Conservation (phyloP, 2,888 invertebrate genomes). For the Myathropa florea region DNA sequence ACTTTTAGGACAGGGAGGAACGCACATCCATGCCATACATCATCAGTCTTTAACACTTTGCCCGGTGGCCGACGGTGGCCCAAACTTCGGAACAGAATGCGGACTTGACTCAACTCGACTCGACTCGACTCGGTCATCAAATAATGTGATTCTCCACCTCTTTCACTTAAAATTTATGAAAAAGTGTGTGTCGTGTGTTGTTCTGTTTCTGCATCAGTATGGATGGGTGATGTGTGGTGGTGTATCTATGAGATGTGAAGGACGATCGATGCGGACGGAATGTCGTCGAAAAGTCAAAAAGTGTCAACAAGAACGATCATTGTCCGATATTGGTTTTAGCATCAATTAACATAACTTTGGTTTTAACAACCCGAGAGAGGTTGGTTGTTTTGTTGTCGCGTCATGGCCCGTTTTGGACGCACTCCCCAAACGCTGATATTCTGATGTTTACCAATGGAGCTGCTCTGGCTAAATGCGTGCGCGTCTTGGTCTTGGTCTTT, state of each 20-base stretch:
- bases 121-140: not conserved
- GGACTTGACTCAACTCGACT: constrained; percentile 18
- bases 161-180: constrained; percentile 20
- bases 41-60: constrained; percentile 56
- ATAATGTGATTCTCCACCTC: not conserved
- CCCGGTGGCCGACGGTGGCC: not conserved
- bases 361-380: constrained; percentile 63
- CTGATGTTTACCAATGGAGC: constrained; percentile 53
- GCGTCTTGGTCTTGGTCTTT: constrained; percentile 41
- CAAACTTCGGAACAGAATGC: constrained; percentile 40
- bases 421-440: constrained; percentile 7
- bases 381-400: constrained; percentile 51
- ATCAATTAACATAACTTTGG: constrained; percentile 70
- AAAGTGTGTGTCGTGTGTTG: constrained; percentile 23
- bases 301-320: constrained; percentile 66
- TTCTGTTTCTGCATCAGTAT: constrained; percentile 14
- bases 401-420: constrained; percentile 26
- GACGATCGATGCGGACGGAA: constrained; percentile 35
- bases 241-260: constrained; percentile 32
- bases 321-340: constrained; percentile 65
- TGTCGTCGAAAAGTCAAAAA: constrained; percentile 32
- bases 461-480: constrained; percentile 39
- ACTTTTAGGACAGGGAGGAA: constrained; percentile 5
- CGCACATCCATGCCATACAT: constrained; percentile 27
- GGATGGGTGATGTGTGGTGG: not conserved